These are phyloP conservation scores for Cryptocephalus moraei DNA, from an alignment of 2,888 invertebrate genomes.

Conservation along the genomic window DNA sequence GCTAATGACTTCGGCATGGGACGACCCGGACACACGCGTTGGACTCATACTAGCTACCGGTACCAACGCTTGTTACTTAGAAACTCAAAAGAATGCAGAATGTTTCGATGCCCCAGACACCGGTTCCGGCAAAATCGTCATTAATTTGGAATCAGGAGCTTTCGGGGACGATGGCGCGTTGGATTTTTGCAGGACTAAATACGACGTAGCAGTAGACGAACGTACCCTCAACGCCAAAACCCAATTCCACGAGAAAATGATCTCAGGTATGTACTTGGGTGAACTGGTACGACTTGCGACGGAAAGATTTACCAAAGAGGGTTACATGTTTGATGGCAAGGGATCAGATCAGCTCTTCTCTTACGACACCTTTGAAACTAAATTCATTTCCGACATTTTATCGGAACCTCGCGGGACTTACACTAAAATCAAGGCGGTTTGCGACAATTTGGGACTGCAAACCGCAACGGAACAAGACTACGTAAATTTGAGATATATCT, in stretches of 20 bases:
- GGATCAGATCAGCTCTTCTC: conserved; percentile 69
- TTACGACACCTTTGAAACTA: conserved; percentile 83
- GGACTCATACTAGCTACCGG: conserved; percentile 95
- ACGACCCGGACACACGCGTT: conserved; percentile 84
- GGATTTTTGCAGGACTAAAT: conserved; percentile 78
- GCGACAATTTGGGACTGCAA: conserved; percentile 71
- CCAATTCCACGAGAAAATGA: conserved; percentile 96
- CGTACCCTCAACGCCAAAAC: conserved; percentile 75
- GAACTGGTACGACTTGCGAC: conserved; percentile 83
- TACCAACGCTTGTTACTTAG: conserved; percentile 92
- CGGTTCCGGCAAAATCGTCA: conserved; percentile 64
- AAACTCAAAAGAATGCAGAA: conserved; percentile 73
- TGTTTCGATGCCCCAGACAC: conserved; percentile 58
- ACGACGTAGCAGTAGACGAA: conserved; percentile 73
- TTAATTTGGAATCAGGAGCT: conserved; percentile 97
- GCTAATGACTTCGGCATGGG: conserved; percentile 97
- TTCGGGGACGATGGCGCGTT: conserved; percentile 86
- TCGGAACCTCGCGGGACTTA: conserved; percentile 71
- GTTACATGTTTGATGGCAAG: conserved; percentile 74
- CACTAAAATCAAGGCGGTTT: conserved; percentile 65
- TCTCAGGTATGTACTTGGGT: conserved; percentile 98
- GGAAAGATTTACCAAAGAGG: conserved; percentile 68
- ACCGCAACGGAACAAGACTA: conserved; percentile 85
- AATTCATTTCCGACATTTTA: conserved; percentile 97
- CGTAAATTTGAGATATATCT: conserved; percentile 83